phyloP scores from a whole-genome alignment of 2,797 vertebrate genomes.

The Enteromius unitaeniatus region DNA sequence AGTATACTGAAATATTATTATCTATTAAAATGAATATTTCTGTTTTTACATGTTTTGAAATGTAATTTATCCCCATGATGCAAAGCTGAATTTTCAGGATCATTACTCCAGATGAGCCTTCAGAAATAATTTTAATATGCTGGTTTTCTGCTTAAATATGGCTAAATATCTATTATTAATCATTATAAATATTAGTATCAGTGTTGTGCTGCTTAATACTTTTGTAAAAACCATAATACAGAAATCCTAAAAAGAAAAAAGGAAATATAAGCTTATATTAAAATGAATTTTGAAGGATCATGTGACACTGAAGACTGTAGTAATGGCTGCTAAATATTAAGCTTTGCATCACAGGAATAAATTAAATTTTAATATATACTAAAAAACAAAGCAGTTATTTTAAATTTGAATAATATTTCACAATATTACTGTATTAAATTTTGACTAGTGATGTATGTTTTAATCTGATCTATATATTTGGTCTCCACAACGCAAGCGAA shows the following conservation, averaged over 20 bases:
- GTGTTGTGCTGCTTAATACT: too few relatives aligned
- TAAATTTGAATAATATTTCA: background rate
- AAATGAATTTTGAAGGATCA: too few relatives aligned
- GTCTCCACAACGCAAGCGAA: slow-evolving; percentile 5
- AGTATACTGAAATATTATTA: background rate
- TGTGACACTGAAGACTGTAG: too few relatives aligned
- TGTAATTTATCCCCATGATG: background rate
- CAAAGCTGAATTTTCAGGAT: background rate
- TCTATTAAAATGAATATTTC: background rate
- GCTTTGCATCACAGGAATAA: background rate
- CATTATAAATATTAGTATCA: background rate
- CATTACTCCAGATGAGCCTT: background rate
- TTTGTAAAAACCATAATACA: background rate
- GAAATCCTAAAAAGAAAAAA: background rate
- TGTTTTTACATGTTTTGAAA: background rate
- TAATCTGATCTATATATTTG: background rate
- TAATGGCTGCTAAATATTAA: too few relatives aligned
- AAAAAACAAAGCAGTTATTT: background rate
- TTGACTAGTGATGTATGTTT: background rate
- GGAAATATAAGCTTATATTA: too few relatives aligned
- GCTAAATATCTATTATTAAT: background rate
- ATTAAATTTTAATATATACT: background rate
- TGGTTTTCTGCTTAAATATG: background rate
- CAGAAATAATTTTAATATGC: background rate
- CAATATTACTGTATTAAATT: background rate